Conservation (phyloP, 2,113 vertebrate genomes). For the Herpetotheres cachinnans region DNA sequence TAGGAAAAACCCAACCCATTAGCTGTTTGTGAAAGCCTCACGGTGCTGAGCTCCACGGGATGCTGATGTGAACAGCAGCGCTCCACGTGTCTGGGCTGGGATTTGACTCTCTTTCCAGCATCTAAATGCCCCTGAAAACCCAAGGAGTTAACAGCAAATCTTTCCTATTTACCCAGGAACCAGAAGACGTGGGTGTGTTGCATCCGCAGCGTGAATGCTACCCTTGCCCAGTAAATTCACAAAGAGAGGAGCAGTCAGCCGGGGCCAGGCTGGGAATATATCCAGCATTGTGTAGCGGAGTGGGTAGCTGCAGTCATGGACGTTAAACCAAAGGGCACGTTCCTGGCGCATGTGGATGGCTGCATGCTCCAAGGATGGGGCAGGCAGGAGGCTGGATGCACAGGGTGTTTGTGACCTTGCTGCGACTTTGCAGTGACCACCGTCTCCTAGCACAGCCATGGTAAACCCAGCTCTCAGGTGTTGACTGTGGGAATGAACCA, state of each 20-base stretch:
- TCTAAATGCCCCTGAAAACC: neutral
- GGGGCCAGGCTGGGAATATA: neutral
- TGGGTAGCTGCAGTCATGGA: neutral
- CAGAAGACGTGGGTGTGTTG: neutral
- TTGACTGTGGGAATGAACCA: neutral
- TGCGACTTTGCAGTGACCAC: neutral
- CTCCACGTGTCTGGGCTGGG: neutral
- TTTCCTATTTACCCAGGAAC: neutral
- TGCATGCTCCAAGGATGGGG: neutral
- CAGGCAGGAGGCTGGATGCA: neutral
- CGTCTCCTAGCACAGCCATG: accelerated
- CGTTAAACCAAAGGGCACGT: neutral
- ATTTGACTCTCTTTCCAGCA: neutral
- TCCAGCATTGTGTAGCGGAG: neutral
- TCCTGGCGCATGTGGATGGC: neutral
- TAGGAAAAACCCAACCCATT: neutral
- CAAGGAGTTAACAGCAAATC: neutral
- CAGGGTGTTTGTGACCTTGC: neutral
- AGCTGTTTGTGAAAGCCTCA: neutral
- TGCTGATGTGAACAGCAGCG: neutral
- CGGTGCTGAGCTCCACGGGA: neutral
- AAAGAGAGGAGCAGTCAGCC: neutral
- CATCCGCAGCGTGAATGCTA: neutral
- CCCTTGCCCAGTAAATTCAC: neutral
- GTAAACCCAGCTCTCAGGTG: neutral